phyloP scores from a whole-genome alignment of 2,888 invertebrate species.

The Pristionchus arcanus region DNA sequence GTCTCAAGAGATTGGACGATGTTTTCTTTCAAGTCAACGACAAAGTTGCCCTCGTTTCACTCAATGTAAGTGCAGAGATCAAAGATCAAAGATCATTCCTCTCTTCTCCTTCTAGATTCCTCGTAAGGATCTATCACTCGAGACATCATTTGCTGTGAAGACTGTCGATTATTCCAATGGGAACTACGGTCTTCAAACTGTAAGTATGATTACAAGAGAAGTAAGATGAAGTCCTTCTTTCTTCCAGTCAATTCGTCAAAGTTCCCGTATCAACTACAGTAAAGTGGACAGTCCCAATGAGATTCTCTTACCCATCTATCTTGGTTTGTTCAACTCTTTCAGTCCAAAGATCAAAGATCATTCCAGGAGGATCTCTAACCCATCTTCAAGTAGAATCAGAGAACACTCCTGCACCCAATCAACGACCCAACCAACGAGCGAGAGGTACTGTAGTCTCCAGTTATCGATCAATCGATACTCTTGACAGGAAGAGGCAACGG shows the following conservation, averaged over 20 bases:
- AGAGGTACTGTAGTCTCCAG: constrained; percentile 13
- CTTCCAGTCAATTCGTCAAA: neutral
- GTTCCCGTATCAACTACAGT: neutral
- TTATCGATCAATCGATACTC: neutral
- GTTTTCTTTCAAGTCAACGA: constrained; percentile 40
- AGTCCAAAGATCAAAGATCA: constrained; percentile 9
- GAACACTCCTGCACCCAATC: neutral
- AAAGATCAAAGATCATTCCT: constrained; percentile 6
- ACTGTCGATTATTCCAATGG: constrained; percentile 16
- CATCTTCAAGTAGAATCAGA: constrained; percentile 46
- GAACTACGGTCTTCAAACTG: constrained; percentile 30
- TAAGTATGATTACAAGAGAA: neutral
- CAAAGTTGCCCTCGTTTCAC: constrained; percentile 34
- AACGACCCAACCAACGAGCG: constrained; percentile 27
- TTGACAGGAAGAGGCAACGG: neutral
- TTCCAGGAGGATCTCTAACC: constrained; percentile 3
- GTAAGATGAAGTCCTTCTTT: neutral
- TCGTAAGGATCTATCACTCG: constrained; percentile 37
- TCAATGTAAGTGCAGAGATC: neutral
- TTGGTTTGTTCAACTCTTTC: neutral
- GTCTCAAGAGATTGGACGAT: constrained; percentile 13
- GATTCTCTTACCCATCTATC: constrained; percentile 44
- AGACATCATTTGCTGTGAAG: constrained; percentile 1
- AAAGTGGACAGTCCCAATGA: constrained; percentile 4
- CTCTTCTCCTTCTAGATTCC: neutral